Base-by-base conservation (phyloP, 1,140 invertebrate species). In the Bombus consobrinus region DNA sequence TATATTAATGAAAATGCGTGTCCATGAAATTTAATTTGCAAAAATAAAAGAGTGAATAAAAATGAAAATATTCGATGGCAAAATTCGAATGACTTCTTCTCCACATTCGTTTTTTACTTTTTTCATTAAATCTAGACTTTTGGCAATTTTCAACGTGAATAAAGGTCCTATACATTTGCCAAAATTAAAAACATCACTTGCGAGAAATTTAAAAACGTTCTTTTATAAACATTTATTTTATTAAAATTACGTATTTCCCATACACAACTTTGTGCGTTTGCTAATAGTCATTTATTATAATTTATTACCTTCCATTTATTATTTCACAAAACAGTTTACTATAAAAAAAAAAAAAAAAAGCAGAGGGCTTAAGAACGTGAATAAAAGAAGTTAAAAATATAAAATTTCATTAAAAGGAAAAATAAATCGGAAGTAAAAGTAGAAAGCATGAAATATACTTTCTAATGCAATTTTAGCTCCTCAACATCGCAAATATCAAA, bases 21-120 rank as follows among this genome's bases (percentile, higher is more conserved):
- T 39, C 12, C 25, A 41, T 72, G 39, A 72, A 72, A 72, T 72
- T 72, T 72, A n/a, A 72, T 72, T 72, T 43, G 13, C 12, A 28
- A 71, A 39, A 41, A 41, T n/a, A 69, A 39, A 34, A n/a, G 6
- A 41, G 34, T 0, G 66, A 22, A 37, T 22, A 22, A 18, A 25
- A 68, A 68, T 25, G 34, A 68, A 68, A 68, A 68, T 37, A 68
- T 34, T 37, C 66, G 34, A 34, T 18, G 15, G 15, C 6, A 4
- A 22, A 18, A 34, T 37, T 37, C 32, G 8, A 37, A 22, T 4
- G 9, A 68, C 8, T 37, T 5, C 66, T 37, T 68, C 6, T 37
- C 3, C 6, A 25, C 18, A 25, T 68, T 68, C 22, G 32, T 22
- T 68, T 34, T 66, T 18, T 32, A 15, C 10, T 12, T 66, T 32